Evolutionary conservation across 2,113 vertebrate genomes (phyloP).

Genomic region (Centropus unirufus): DNA sequence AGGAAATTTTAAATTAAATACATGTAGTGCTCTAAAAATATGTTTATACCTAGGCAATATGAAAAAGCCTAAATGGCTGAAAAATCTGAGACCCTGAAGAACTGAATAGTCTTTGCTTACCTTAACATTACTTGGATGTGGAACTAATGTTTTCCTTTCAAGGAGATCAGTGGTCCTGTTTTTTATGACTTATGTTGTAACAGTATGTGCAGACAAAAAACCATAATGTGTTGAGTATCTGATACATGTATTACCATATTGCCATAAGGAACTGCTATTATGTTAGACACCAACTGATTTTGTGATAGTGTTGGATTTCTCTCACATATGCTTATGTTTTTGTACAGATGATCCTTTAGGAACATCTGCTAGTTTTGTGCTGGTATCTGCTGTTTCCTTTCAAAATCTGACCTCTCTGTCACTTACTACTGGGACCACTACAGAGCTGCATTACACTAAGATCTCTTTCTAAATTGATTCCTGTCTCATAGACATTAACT

Average conservation of each 20-base stretch:
- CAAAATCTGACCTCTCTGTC: constrained; percentile 70
- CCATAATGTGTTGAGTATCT: constrained; percentile 78
- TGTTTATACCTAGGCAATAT: background rate
- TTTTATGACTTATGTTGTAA: constrained; percentile 62
- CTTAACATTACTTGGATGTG: background rate
- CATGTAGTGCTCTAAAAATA: background rate
- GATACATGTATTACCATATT: constrained; percentile 77
- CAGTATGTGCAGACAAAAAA: constrained; percentile 72
- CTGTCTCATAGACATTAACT: background rate
- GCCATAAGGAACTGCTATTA: constrained; percentile 82
- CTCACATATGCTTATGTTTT: constrained; percentile 87
- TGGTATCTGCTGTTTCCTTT: constrained; percentile 81
- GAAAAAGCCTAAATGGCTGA: background rate
- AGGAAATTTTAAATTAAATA: background rate
- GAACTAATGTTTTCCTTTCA: constrained; percentile 26
- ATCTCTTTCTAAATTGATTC: constrained; percentile 31
- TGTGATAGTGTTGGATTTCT: constrained; percentile 83
- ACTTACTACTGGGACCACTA: constrained; percentile 43
- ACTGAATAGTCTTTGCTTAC: background rate
- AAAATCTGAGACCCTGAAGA: background rate
- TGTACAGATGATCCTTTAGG: constrained; percentile 79
- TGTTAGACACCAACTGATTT: constrained; percentile 82
- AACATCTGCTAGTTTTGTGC: constrained; percentile 84
- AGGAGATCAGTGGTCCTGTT: constrained; percentile 37
- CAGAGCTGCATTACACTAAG: constrained; percentile 20